These are phyloP conservation scores for Pterocles gutturalis DNA, from an alignment of 2,113 vertebrate species.

Conservation along the genomic window DNA sequence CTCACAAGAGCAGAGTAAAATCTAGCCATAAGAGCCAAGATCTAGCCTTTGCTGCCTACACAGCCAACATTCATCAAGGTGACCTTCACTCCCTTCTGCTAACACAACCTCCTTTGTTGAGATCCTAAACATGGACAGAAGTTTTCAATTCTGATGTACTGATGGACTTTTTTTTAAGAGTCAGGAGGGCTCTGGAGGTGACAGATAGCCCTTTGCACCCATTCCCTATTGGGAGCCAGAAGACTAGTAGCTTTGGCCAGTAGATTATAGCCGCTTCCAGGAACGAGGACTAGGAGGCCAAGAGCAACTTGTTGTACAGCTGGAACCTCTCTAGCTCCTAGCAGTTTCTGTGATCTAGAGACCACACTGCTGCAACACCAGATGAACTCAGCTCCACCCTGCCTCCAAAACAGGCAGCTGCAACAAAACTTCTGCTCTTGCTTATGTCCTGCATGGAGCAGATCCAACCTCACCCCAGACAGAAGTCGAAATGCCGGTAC, in stretches of 20 bases:
- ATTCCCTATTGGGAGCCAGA: not conserved
- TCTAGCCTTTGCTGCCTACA: not conserved
- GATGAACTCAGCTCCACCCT: not conserved
- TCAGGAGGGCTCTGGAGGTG: not conserved
- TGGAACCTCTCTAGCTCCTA: not conserved
- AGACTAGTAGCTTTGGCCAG: not conserved
- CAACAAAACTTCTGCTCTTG: not conserved
- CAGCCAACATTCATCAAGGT: not conserved
- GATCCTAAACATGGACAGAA: not conserved
- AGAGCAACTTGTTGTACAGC: rapidly evolving
- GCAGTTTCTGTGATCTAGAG: not conserved
- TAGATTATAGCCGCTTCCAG: not conserved
- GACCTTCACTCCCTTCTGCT: not conserved
- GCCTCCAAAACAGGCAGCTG: not conserved
- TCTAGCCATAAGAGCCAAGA: not conserved
- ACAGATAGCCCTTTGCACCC: not conserved
- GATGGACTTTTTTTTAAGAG: not conserved
- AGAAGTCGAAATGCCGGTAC: rapidly evolving
- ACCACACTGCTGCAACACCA: not conserved
- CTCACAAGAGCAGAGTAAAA: too few relatives aligned
- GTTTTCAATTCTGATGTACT: not conserved
- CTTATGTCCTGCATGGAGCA: not conserved
- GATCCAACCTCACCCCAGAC: not conserved
- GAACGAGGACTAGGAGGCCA: not conserved
- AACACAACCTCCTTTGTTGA: not conserved